These are phyloP conservation scores for Todiramphus chloris DNA, from an alignment of 2,113 vertebrate genomes.

Conservation along the genomic window DNA sequence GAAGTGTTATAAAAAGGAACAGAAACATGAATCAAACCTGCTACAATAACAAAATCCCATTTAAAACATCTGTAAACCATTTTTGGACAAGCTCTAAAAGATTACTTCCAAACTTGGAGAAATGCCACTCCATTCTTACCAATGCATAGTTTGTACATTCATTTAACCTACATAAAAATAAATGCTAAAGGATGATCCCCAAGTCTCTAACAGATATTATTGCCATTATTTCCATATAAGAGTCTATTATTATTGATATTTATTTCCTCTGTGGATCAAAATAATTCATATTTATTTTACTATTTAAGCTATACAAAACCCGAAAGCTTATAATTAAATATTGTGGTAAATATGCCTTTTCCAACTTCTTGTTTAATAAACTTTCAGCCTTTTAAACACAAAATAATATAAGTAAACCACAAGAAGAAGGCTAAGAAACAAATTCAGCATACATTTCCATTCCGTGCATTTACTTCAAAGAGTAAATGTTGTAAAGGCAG, in stretches of 20 bases:
- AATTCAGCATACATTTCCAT: neutral
- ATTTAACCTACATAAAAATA: neutral
- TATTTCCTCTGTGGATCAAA: conserved; percentile 27
- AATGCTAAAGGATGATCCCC: conserved; percentile 24
- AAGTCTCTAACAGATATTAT: conserved; percentile 7
- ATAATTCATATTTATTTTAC: conserved; percentile 5
- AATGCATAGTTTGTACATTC: conserved; percentile 13
- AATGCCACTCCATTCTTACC: conserved; percentile 6
- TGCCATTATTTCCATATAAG: neutral
- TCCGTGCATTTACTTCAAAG: neutral
- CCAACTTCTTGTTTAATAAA: neutral
- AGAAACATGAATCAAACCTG: neutral
- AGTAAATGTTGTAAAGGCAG: neutral
- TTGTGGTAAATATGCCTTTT: neutral
- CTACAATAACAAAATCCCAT: conserved; percentile 24
- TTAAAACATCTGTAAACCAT: conserved; percentile 21
- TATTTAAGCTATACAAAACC: neutral
- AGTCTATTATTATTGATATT: neutral
- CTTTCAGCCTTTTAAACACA: neutral
- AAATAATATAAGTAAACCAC: neutral
- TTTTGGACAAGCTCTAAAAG: conserved; percentile 34
- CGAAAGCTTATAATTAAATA: neutral
- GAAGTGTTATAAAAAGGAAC: conserved; percentile 1
- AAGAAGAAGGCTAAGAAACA: neutral
- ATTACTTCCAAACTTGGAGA: conserved; percentile 33